Evolutionary conservation across 2,113 vertebrate species (phyloP).

Genomic region (Colaptes auratus): DNA sequence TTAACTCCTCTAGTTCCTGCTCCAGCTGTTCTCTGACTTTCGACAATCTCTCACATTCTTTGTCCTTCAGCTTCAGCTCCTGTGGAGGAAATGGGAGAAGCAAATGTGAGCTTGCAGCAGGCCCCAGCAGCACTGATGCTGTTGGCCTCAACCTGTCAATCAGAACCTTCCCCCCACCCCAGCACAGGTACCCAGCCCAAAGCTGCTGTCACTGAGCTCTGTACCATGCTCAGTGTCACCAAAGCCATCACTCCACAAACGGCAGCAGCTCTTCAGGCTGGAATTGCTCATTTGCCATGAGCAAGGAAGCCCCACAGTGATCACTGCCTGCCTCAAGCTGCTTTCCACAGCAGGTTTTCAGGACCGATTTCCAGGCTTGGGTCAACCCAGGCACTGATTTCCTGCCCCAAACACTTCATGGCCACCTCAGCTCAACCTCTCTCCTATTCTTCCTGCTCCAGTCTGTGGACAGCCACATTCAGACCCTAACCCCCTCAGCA

Average conservation of each 20-base stretch:
- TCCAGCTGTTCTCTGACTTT: constrained; percentile 93
- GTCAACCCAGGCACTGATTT: not conserved
- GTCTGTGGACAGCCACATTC: not conserved
- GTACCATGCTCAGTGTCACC: not conserved
- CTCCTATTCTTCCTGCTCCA: not conserved
- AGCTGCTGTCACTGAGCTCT: not conserved
- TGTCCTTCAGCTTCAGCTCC: constrained; percentile 97
- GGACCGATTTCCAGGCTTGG: not conserved
- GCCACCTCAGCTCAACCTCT: not conserved
- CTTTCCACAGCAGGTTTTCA: not conserved
- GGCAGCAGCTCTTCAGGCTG: not conserved
- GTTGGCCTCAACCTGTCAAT: not conserved
- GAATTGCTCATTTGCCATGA: not conserved
- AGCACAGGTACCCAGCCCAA: not conserved
- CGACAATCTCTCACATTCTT: constrained; percentile 91
- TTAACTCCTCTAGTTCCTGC: constrained; percentile 94
- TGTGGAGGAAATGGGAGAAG: constrained; percentile 29
- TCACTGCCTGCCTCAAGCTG: not conserved
- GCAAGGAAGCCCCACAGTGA: not conserved
- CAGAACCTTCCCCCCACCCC: not conserved
- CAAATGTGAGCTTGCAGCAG: not conserved
- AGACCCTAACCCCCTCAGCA: not conserved
- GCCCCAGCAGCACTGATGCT: not conserved
- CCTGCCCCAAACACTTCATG: not conserved
- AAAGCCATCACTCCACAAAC: not conserved